Percentiles rank a stretch among this genome's conserved stretches.
Evolutionary conservation across 2,888 invertebrate genomes (phyloP).

Genomic region (Epinotia nisella): DNA sequence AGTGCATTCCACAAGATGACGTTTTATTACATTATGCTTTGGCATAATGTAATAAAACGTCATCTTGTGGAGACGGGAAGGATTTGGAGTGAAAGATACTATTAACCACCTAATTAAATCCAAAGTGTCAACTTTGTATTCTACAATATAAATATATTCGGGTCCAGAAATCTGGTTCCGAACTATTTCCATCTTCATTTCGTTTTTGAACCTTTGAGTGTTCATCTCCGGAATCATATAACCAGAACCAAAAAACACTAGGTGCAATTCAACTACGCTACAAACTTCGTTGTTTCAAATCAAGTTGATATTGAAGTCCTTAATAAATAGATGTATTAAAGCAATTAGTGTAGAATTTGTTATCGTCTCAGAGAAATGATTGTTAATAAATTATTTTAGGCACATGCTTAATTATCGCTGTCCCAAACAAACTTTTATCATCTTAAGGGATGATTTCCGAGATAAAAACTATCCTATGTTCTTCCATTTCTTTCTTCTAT

Average conservation of each 20-base stretch:
- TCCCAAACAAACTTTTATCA: too few relatives aligned
- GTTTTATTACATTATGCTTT: conserved; percentile 39
- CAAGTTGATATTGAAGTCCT: not conserved
- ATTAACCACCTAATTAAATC: not conserved
- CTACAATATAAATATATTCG: not conserved
- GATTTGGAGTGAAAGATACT: not conserved
- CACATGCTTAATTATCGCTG: too few relatives aligned
- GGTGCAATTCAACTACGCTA: not conserved
- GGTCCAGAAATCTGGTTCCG: too few relatives aligned
- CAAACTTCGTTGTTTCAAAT: not conserved
- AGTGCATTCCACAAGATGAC: conserved; percentile 29
- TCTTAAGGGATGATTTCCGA: too few relatives aligned
- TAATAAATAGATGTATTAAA: too few relatives aligned
- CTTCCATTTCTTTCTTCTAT: too few relatives aligned
- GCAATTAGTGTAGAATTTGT: too few relatives aligned
- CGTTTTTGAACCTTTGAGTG: not conserved
- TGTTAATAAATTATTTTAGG: too few relatives aligned
- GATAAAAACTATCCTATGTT: too few relatives aligned
- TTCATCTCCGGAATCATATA: not conserved
- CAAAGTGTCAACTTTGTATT: not conserved
- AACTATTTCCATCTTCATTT: not conserved
- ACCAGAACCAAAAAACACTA: not conserved
- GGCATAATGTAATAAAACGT: too few relatives aligned
- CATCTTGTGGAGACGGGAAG: not conserved
- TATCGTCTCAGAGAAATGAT: too few relatives aligned